phyloP scores from a whole-genome alignment of 2,797 vertebrate species.

The Varecia variegata region DNA sequence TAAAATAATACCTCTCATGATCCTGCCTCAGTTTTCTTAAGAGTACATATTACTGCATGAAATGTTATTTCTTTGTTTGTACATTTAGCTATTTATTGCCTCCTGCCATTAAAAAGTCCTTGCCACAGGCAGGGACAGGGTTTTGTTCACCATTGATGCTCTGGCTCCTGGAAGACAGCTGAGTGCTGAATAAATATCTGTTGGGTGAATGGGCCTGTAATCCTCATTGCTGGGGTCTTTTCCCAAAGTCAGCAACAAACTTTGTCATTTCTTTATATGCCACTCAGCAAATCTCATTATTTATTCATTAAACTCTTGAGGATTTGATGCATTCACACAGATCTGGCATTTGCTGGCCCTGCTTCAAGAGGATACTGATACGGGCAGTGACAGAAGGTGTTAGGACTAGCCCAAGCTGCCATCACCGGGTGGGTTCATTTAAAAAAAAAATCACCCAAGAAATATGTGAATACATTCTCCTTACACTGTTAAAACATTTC shows the following conservation, averaged over 20 bases:
- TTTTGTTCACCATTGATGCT: background rate
- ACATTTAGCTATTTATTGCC: background rate
- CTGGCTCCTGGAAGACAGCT: background rate
- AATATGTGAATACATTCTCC: background rate
- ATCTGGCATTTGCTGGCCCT: background rate
- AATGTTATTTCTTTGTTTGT: background rate
- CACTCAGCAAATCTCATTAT: background rate
- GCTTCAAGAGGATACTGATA: background rate
- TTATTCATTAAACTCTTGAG: background rate
- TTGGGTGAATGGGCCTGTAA: background rate
- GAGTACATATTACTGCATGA: background rate
- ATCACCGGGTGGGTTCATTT: background rate
- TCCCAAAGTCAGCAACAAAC: background rate
- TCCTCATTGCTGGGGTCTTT: background rate
- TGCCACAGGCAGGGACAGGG: background rate
- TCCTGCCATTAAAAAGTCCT: background rate
- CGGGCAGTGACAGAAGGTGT: background rate
- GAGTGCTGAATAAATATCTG: background rate
- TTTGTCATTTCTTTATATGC: background rate
- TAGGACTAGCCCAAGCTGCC: background rate
- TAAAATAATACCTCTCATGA: background rate
- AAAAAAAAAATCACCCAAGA: background rate
- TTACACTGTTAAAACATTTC: background rate
- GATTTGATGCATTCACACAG: background rate
- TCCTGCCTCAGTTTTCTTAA: background rate